phyloP scores from a whole-genome alignment of 2,888 invertebrate genomes.

The Thera obeliscata region DNA sequence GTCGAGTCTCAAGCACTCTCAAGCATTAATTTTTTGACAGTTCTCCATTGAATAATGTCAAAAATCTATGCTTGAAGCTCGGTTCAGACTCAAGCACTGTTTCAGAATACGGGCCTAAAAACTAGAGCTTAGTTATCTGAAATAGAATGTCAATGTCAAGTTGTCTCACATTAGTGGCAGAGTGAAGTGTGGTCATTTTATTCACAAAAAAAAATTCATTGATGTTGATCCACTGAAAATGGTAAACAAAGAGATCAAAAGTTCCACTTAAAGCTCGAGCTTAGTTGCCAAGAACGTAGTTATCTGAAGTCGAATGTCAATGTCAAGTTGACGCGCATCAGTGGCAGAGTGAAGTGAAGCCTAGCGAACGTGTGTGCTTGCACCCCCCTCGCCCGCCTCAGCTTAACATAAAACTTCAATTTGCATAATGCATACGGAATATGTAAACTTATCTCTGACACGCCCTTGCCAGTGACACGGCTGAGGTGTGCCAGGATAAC shows the following conservation, averaged over 20 bases:
- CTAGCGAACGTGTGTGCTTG: conserved; percentile 53
- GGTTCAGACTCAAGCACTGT: no score
- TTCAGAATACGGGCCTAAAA: no score
- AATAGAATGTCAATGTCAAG: no score
- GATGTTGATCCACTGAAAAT: not conserved
- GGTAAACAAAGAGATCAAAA: conserved; percentile 3
- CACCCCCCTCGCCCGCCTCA: conserved; percentile 42
- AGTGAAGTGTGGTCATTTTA: no score
- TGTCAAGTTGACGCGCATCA: conserved; percentile 57
- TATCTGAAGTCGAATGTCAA: conserved; percentile 49
- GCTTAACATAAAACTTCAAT: conserved; percentile 83
- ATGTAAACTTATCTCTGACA: conserved; percentile 82
- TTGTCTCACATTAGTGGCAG: no score
- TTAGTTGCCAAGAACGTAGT: conserved; percentile 45
- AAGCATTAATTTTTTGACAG: no score
- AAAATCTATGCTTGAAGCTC: no score
- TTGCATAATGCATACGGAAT: conserved; percentile 84
- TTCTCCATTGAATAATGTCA: no score
- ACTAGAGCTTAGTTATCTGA: no score
- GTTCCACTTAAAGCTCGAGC: conserved; percentile 4
- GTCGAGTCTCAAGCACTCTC: no score
- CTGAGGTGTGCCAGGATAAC: conserved; percentile 80
- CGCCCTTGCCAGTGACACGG: conserved; percentile 80
- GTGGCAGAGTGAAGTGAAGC: conserved; percentile 62
- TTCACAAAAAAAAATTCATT: not conserved